Percentiles rank a stretch among this genome's conserved stretches.
These are phyloP conservation scores for Drosophila pallidifrons DNA, from an alignment of 1,140 invertebrate genomes.

Conservation along the genomic window DNA sequence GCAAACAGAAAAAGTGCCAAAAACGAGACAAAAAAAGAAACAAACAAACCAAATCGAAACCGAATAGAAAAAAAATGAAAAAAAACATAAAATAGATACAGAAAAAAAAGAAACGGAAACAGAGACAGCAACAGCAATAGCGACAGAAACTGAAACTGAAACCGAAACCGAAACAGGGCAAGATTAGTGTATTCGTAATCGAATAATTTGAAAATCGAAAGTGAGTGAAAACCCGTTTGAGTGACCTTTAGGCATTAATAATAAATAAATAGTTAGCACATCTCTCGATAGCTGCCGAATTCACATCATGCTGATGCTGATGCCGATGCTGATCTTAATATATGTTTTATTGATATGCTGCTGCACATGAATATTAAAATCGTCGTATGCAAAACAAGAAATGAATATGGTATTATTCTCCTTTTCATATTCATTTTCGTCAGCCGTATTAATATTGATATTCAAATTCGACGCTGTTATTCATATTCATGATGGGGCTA, in stretches of 20 bases:
- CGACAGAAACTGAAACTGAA: slow-evolving; percentile 1
- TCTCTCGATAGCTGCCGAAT: slow-evolving; percentile 39
- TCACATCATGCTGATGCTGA: neutral
- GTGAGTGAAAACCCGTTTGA: slow-evolving; percentile 71
- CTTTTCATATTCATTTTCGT: neutral
- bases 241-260: slow-evolving; percentile 81
- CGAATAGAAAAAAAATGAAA: slow-evolving; percentile 1
- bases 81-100: slow-evolving; percentile 23
- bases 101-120: slow-evolving; percentile 12
- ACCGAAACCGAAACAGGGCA: slow-evolving; percentile 27
- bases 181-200: slow-evolving; percentile 60
- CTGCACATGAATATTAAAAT: slow-evolving; percentile 17
- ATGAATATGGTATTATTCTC: slow-evolving; percentile 7
- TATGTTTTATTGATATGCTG: slow-evolving; percentile 1
- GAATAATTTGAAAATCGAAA: slow-evolving; percentile 75
- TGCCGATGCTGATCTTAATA: slow-evolving; percentile 10
- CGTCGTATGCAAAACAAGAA: neutral
- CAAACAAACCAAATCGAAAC: slow-evolving; percentile 11
- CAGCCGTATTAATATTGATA: slow-evolving; percentile 12
- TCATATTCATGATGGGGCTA: slow-evolving; percentile 10
- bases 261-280: slow-evolving; percentile 79
- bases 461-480: neutral
- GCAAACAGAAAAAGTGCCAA: neutral
- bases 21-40: neutral
- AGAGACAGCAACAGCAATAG: too few relatives aligned